Evolutionary conservation across 2,888 invertebrate species (phyloP).

Genomic region (Axea sp.): DNA sequence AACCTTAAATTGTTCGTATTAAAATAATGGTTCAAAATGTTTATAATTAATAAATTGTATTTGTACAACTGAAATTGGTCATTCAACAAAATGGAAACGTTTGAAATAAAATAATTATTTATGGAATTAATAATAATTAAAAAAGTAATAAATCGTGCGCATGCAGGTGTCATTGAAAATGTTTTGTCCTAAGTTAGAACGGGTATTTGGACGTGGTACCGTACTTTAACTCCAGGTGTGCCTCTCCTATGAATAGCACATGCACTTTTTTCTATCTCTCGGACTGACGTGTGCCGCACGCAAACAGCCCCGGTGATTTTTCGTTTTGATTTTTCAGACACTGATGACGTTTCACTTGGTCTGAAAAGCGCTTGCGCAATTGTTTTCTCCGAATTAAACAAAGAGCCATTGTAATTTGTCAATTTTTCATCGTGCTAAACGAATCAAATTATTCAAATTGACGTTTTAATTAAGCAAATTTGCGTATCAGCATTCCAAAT

Average conservation of each 20-base stretch:
- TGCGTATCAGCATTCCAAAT: slow-evolving; percentile 36
- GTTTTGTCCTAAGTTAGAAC: slow-evolving; percentile 45
- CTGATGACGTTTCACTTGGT: slow-evolving; percentile 37
- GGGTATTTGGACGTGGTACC: slow-evolving; percentile 54
- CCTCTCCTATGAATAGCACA: slow-evolving; percentile 54
- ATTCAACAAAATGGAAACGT: too few species aligned
- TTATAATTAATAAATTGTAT: too few species aligned
- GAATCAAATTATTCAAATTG: slow-evolving; percentile 12
- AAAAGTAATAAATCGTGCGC: not conserved
- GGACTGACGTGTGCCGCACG: slow-evolving; percentile 47
- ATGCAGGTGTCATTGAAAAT: slow-evolving; percentile 53
- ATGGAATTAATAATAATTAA: too few species aligned
- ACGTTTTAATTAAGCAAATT: slow-evolving; percentile 39
- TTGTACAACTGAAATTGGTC: too few species aligned
- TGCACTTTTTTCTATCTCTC: slow-evolving; percentile 57
- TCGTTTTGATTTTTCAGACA: slow-evolving; percentile 40
- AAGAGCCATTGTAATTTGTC: slow-evolving; percentile 22
- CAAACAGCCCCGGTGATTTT: slow-evolving; percentile 36
- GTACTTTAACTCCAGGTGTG: slow-evolving; percentile 56
- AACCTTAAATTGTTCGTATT: too few species aligned
- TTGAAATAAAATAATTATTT: too few species aligned
- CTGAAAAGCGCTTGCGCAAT: slow-evolving; percentile 20
- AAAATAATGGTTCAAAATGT: too few species aligned
- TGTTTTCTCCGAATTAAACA: slow-evolving; percentile 48
- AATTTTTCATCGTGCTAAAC: slow-evolving; percentile 29